A percentile compares a stretch with the other conserved stretches of the same genome.
Conservation (phyloP, 2,797 vertebrate species). For the Channa striata region DNA sequence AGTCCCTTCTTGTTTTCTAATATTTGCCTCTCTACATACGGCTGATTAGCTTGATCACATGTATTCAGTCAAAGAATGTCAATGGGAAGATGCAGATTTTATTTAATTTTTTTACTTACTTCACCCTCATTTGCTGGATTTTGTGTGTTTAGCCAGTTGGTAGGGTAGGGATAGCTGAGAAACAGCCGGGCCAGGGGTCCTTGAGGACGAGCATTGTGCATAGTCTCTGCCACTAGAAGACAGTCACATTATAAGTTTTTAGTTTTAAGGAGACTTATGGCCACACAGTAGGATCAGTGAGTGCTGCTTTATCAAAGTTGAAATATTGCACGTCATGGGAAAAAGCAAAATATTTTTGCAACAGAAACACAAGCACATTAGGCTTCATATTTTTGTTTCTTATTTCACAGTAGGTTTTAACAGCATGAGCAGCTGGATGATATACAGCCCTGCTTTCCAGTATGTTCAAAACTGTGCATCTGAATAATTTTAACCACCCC, state of each 20-base stretch:
- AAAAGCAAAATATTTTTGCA: background rate
- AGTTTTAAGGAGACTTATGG: background rate
- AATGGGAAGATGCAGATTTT: too few species aligned
- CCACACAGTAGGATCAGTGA: constrained; percentile 14
- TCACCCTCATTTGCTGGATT: too few species aligned
- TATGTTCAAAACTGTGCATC: background rate
- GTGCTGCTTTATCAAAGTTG: constrained; percentile 2
- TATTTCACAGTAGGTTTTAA: constrained; percentile 17
- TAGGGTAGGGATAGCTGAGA: too few species aligned
- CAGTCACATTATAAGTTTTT: too few species aligned
- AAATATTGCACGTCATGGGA: constrained; percentile 12
- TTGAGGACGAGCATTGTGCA: too few species aligned
- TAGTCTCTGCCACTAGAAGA: too few species aligned
- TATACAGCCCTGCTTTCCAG: constrained; percentile 11
- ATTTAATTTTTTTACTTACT: too few species aligned
- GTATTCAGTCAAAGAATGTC: too few species aligned
- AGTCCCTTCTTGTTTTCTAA: too few species aligned
- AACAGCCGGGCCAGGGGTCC: background rate
- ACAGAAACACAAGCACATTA: constrained; percentile 3
- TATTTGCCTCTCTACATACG: too few species aligned
- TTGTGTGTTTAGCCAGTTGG: too few species aligned
- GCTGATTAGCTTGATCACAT: too few species aligned
- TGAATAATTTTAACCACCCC: constrained; percentile 19
- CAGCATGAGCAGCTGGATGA: constrained; percentile 27
- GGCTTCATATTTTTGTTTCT: background rate